Percentiles rank a stretch among this genome's conserved stretches.
These are phyloP conservation scores for Drosophila nr. perissopoda DNA, from an alignment of 2,888 invertebrate species.

Conservation along the genomic window DNA sequence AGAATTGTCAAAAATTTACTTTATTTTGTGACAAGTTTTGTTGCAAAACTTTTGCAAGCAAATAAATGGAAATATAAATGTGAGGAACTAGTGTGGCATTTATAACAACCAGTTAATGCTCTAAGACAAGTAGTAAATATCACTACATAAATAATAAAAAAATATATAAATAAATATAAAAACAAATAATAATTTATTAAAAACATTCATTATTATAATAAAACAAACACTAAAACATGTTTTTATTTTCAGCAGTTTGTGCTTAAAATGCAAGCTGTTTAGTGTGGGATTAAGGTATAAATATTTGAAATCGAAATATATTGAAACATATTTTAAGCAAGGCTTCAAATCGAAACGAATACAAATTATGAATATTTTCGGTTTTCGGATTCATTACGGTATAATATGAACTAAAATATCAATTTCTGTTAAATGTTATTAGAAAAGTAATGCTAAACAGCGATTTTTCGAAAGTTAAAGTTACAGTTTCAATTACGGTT, in stretches of 20 bases:
- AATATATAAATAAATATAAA: background rate
- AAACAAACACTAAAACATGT: background rate
- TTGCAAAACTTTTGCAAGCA: conserved; percentile 35
- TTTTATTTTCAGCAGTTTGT: too few species aligned
- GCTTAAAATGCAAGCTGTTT: background rate
- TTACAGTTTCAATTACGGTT: too few species aligned
- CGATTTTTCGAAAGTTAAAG: background rate
- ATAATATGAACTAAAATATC: too few species aligned
- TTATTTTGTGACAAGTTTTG: background rate
- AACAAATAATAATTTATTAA: background rate
- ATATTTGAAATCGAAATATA: background rate
- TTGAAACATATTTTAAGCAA: background rate
- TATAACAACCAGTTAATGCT: background rate
- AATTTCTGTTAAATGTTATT: background rate
- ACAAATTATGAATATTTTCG: too few species aligned
- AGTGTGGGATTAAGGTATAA: background rate
- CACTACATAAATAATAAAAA: background rate
- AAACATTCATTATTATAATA: background rate
- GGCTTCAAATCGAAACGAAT: background rate
- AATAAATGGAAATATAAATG: conserved; percentile 3
- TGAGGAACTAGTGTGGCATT: background rate
- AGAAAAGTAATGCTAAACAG: background rate
- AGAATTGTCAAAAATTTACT: conserved; percentile 27
- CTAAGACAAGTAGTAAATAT: too few species aligned
- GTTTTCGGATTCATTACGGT: too few species aligned